A percentile compares a stretch with the other conserved stretches of the same genome.
These are phyloP conservation scores for Papilio demoleus DNA, from an alignment of 2,888 invertebrate genomes.

Conservation along the genomic window DNA sequence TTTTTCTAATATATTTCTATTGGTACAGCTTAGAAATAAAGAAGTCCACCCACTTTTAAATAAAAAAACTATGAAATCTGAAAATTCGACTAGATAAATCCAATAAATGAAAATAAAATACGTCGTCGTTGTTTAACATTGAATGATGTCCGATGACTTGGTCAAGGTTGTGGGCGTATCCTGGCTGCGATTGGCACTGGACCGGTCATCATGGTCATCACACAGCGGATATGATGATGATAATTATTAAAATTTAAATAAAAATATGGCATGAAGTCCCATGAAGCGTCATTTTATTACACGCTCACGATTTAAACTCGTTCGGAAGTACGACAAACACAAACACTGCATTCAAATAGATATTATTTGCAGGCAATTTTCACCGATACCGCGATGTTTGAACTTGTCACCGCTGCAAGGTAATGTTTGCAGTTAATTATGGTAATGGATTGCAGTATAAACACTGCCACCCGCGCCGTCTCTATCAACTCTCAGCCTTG, in stretches of 20 bases:
- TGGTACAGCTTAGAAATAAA: no score
- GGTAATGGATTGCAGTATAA: conserved; percentile 70
- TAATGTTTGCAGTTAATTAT: conserved; percentile 77
- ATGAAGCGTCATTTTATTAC: conserved; percentile 47
- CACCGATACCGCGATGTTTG: conserved; percentile 67
- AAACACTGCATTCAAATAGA: conserved; percentile 48
- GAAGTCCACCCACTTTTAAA: no score
- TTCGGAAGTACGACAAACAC: conserved; percentile 33
- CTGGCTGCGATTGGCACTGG: no score
- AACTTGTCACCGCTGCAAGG: conserved; percentile 66
- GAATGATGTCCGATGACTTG: no score
- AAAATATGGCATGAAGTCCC: not conserved
- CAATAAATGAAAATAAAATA: no score
- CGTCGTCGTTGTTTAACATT: no score
- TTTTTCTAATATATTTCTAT: no score
- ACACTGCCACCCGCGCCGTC: conserved; percentile 42
- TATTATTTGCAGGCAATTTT: conserved; percentile 71
- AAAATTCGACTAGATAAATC: no score
- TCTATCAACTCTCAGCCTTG: conserved; percentile 49
- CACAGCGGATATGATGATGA: no score
- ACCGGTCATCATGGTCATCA: no score
- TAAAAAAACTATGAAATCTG: no score
- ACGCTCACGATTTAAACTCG: conserved; percentile 31
- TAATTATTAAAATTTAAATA: not conserved
- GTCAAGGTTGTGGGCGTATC: no score